Percentiles rank a stretch among this genome's conserved stretches.
Conservation (phyloP, 2,888 invertebrate genomes). For the Drosophila diplacantha region DNA sequence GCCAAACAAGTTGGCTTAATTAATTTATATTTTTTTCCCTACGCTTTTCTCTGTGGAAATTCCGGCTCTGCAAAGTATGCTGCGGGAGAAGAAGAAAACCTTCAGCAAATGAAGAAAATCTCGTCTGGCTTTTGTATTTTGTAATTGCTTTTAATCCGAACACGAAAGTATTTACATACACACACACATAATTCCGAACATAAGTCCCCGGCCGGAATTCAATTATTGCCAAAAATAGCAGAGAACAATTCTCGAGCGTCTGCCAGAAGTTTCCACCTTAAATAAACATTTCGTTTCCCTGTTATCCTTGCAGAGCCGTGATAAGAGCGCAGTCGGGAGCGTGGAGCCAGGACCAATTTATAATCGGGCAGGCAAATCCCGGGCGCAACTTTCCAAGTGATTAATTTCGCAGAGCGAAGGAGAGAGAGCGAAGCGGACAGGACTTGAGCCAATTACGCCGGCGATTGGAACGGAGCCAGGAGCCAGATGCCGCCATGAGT, state of each 20-base stretch:
- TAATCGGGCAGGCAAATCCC: constrained; percentile 59
- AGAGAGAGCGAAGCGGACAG: constrained; percentile 11
- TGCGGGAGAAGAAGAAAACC: constrained; percentile 12
- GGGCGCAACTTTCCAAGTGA: constrained; percentile 62
- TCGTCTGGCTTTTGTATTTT: constrained; percentile 12
- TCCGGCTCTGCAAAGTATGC: constrained; percentile 43
- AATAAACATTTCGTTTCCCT: constrained; percentile 32
- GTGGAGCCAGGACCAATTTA: constrained; percentile 41
- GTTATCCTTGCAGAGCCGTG: constrained; percentile 50
- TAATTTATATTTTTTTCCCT: constrained; percentile 20
- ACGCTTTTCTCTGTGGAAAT: background rate
- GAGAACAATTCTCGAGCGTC: constrained; percentile 30
- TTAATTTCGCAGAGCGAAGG: constrained; percentile 56
- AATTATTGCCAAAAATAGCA: constrained; percentile 51
- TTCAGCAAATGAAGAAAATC: constrained; percentile 8
- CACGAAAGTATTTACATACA: constrained; percentile 15
- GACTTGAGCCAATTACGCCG: constrained; percentile 29
- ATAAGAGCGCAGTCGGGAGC: constrained; percentile 16
- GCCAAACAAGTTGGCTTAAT: constrained; percentile 42
- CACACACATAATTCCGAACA: constrained; percentile 12
- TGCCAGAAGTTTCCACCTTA: constrained; percentile 33
- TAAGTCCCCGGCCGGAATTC: constrained; percentile 20
- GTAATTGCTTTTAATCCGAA: constrained; percentile 29
- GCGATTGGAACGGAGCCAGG: constrained; percentile 25
- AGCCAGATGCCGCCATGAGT: constrained; percentile 82